Conservation (phyloP, 2,888 invertebrate species). For the Campoplex capitator region DNA sequence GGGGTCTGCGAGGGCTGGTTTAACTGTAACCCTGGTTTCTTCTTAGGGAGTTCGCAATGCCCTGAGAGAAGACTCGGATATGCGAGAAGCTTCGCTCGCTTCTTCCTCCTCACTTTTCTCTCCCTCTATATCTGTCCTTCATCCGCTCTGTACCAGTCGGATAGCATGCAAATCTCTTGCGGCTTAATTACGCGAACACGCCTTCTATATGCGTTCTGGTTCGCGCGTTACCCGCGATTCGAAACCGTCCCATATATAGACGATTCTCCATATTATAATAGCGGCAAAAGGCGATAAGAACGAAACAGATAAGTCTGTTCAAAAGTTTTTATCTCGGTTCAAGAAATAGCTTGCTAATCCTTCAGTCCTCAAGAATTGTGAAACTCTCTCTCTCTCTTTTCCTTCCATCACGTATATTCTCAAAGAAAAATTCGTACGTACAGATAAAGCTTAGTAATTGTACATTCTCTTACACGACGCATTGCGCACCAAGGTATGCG, state of each 20-base stretch:
- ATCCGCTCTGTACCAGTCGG: conserved; percentile 77
- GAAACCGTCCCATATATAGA: conserved; percentile 71
- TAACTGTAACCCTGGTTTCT: conserved; percentile 75
- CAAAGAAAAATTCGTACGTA: background rate
- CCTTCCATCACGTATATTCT: background rate
- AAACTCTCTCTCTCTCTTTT: background rate
- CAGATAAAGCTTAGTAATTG: background rate
- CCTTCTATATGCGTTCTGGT: conserved; percentile 80
- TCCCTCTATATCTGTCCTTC: background rate
- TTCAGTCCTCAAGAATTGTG: conserved; percentile 24
- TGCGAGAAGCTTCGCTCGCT: conserved; percentile 50
- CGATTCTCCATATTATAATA: conserved; percentile 48
- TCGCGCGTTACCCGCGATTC: conserved; percentile 80
- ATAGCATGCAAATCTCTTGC: conserved; percentile 84
- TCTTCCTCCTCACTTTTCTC: background rate
- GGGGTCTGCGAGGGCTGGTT: conserved; percentile 74
- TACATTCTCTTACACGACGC: background rate
- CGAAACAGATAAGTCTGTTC: conserved; percentile 49
- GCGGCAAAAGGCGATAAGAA: conserved; percentile 48
- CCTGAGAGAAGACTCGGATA: conserved; percentile 53
- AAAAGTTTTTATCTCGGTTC: conserved; percentile 44
- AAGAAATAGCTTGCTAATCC: conserved; percentile 27
- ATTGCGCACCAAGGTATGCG: too few species aligned
- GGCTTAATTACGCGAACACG: conserved; percentile 84
- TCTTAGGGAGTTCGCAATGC: conserved; percentile 69